Conservation (phyloP, 2,888 invertebrate genomes). For the Plemyria rubiginata region DNA sequence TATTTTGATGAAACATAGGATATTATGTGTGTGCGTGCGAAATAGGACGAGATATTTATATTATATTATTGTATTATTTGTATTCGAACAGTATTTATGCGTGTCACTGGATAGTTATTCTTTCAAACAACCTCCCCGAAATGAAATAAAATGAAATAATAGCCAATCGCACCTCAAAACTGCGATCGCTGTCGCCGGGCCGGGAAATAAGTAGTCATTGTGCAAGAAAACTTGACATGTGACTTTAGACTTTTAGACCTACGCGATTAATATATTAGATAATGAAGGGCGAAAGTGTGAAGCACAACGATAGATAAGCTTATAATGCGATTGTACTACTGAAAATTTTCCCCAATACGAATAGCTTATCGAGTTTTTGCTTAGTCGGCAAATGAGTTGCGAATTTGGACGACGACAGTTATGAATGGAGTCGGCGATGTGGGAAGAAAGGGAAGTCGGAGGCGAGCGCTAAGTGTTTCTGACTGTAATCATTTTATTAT, state of each 20-base stretch:
- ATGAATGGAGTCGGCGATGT: conserved; percentile 37
- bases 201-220: no score
- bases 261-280: no score
- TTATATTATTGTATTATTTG: no score
- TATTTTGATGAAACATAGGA: conserved; percentile 1
- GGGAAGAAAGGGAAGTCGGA: conserved; percentile 30
- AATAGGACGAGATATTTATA: no score
- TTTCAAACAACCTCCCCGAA: no score
- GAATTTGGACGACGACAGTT: conserved; percentile 37
- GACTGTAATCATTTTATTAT: conserved; percentile 37
- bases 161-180: no score
- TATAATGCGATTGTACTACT: not conserved
- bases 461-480: conserved; percentile 34
- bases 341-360: conserved; percentile 16
- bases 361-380: conserved; percentile 25
- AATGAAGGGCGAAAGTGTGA: not conserved
- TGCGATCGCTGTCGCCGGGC: no score
- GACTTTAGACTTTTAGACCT: no score
- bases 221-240: no score
- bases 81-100: no score
- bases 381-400: conserved; percentile 37
- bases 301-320: not conserved
- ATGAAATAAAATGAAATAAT: no score
- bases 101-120: no score
- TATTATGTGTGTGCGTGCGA: not conserved